A percentile compares a stretch with the other conserved stretches of the same genome.
phyloP scores from a whole-genome alignment of 1,140 invertebrate species.

The Notospermus geniculatus region DNA sequence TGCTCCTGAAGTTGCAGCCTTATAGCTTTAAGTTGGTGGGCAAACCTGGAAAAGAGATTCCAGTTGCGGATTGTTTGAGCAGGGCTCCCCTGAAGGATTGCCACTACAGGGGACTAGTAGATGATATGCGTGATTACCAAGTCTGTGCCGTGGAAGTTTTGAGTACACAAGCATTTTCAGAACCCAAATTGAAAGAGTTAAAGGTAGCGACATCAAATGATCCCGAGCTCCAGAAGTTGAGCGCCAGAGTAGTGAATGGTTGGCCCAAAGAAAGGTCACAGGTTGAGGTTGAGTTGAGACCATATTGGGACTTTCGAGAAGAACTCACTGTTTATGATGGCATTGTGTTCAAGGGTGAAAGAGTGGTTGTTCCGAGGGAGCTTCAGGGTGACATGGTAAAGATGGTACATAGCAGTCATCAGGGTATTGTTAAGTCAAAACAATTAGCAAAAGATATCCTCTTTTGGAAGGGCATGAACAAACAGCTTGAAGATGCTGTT shows the following conservation, averaged over 20 bases:
- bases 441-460: slow-evolving; percentile 9
- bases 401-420: slow-evolving; percentile 16
- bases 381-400: slow-evolving; percentile 10
- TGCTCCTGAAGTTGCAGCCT: too few relatives aligned
- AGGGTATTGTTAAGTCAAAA: slow-evolving; percentile 12
- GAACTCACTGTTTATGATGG: slow-evolving; percentile 21
- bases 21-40: too few relatives aligned
- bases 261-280: slow-evolving; percentile 6
- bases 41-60: too few relatives aligned
- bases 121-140: too few relatives aligned
- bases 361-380: slow-evolving; percentile 11
- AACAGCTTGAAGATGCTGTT: slow-evolving; percentile 11
- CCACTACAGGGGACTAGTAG: too few relatives aligned
- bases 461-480: slow-evolving; percentile 17
- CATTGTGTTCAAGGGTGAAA: slow-evolving; percentile 16
- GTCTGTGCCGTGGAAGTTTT: too few relatives aligned
- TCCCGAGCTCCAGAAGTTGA: slow-evolving; percentile 10
- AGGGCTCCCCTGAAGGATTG: too few relatives aligned
- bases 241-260: slow-evolving; percentile 6
- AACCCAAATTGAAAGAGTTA: too few relatives aligned
- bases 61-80: too few relatives aligned
- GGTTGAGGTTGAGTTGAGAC: background rate
- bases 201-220: too few relatives aligned
- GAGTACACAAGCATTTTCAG: too few relatives aligned
- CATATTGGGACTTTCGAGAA: slow-evolving; percentile 18